Evolutionary conservation across 1,140 invertebrate species (phyloP).

Genomic region (Calephelis nemesis): DNA sequence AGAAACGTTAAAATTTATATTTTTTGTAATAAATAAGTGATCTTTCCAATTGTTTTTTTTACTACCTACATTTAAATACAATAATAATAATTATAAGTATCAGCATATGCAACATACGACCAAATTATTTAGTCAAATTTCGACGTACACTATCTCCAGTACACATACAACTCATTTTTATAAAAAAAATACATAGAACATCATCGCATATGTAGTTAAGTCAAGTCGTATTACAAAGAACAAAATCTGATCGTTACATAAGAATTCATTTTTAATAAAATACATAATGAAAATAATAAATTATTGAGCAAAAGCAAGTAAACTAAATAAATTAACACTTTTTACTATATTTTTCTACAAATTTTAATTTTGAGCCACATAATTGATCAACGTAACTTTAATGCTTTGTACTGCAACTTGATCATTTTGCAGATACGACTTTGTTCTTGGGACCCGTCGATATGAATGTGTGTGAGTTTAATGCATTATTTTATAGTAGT

Average conservation of each 20-base stretch:
- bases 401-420: no score
- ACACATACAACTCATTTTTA: constrained; percentile 1
- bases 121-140: constrained; percentile 1
- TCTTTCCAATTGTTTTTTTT: not conserved
- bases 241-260: not conserved
- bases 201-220: no score
- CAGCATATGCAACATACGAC: not conserved
- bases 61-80: not conserved
- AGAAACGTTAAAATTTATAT: not conserved
- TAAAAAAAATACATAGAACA: not conserved
- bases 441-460: not conserved
- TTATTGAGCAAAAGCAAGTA: not conserved
- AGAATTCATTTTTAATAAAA: not conserved
- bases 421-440: not conserved
- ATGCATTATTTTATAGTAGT: no score
- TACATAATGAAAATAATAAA: not conserved
- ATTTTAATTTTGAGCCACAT: no score
- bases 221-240: no score
- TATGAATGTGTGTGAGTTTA: not conserved
- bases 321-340: no score
- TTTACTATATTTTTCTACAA: no score
- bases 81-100: not conserved
- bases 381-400: no score
- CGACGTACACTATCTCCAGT: not conserved
- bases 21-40: constrained; percentile 1